Evolutionary conservation across 2,797 vertebrate species (phyloP).

Genomic region (Sylvilagus floridanus): DNA sequence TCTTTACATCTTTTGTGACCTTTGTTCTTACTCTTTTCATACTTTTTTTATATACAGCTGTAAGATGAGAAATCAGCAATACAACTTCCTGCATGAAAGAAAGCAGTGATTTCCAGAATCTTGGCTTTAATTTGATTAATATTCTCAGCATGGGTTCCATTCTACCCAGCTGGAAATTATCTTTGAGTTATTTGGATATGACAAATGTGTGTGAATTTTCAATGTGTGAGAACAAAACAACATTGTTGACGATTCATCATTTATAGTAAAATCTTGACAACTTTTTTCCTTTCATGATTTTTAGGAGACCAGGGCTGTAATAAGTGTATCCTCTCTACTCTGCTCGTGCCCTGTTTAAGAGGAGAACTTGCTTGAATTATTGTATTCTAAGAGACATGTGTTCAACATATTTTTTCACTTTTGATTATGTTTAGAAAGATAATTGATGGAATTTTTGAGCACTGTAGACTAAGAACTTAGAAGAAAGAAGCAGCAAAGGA

Average conservation of each 20-base stretch:
- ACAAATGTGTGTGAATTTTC: slow-evolving; percentile 59
- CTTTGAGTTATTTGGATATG: slow-evolving; percentile 77
- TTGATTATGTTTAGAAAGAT: slow-evolving; percentile 80
- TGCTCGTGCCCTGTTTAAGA: slow-evolving; percentile 6
- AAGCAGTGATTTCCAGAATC: neutral
- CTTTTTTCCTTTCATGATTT: slow-evolving; percentile 79
- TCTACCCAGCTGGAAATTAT: slow-evolving; percentile 76
- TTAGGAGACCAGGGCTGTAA: slow-evolving; percentile 76
- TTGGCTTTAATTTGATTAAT: slow-evolving; percentile 80
- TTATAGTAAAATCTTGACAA: slow-evolving; percentile 83
- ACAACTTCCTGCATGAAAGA: neutral
- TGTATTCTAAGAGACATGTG: slow-evolving; percentile 44
- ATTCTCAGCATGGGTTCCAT: slow-evolving; percentile 58
- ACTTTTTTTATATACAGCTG: slow-evolving; percentile 27
- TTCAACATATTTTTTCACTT: slow-evolving; percentile 48
- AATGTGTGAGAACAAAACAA: slow-evolving; percentile 85
- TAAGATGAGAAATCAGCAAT: neutral
- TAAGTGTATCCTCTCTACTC: slow-evolving; percentile 4
- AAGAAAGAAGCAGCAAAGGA: slow-evolving; percentile 41
- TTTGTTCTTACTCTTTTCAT: neutral
- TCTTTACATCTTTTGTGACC: neutral
- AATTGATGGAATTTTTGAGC: slow-evolving; percentile 55
- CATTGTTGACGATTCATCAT: slow-evolving; percentile 27
- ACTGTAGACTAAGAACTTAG: neutral
- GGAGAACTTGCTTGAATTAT: slow-evolving; percentile 74